Base-by-base conservation (phyloP, 2,797 vertebrate genomes). In the Miichthys miiuy region DNA sequence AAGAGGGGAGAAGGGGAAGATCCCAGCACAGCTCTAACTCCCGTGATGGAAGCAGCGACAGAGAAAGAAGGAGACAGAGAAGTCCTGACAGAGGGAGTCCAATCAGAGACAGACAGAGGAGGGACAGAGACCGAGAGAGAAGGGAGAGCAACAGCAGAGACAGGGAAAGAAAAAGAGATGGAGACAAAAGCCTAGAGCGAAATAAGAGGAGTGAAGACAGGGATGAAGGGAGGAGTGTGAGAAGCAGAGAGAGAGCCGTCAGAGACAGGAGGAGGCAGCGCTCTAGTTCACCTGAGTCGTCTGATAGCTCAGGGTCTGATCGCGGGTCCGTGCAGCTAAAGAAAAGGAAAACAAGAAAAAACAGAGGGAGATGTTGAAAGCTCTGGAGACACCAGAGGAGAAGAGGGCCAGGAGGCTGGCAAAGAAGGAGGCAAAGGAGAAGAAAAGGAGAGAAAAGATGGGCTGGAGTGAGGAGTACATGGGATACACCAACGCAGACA, bases 391-490 rank as follows among this genome's bases (percentile, higher is more conserved):
- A 0, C 98, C 98, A 0, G 98, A 99, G 82, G 98, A 99, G 91
- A 99, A 99, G 78, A 93, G 98, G 25, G 97, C 98, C 0, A 95
- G 98, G n/a, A 94, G 98, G 11, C 85, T 99, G 83, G 95, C 97
- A 34, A 99, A 99, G 91, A 99, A 99, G 67, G 98, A 99, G 67
- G 95, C 98, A 51, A 99, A 99, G 75, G 98, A 99, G 90, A 96
- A 98, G 81, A 98, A 97, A 87, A 97, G 98, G 87, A 94, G 98
- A 9, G 97, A 99, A 91, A 99, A 99, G 93, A 99, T 99, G 98
- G 98, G 98, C 21, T 99, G 98, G 98, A 98, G 98, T 2, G 98
- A 99, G 85, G 98, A 99, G 83, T 99, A 99, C 85, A 98, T 99
- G 98, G 98, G 98, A 3, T 99, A 99, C 90, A 99, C 98, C 68